These are phyloP conservation scores for Drosophila burlai DNA, from an alignment of 1,140 invertebrate species.

Conservation along the genomic window DNA sequence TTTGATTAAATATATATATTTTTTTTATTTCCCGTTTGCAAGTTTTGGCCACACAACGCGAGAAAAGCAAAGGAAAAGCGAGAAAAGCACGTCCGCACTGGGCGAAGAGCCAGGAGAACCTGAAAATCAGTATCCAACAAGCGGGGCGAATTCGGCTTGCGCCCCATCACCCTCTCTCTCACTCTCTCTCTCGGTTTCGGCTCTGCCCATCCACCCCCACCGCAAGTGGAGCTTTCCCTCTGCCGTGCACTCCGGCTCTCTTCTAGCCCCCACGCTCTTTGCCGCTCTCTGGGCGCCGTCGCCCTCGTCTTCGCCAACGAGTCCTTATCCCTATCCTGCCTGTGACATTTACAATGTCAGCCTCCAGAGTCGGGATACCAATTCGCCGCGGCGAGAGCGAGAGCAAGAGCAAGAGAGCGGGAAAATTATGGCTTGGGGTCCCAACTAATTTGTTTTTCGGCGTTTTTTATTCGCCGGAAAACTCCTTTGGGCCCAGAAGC, in stretches of 20 bases:
- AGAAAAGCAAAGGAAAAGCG: constrained; percentile 26
- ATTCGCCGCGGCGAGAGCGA: constrained; percentile 32
- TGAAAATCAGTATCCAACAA: constrained; percentile 74
- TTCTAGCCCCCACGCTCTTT: constrained; percentile 14
- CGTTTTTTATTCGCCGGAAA: constrained; percentile 30
- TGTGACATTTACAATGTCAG: constrained; percentile 77
- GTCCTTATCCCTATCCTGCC: constrained; percentile 29
- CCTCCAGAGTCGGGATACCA: constrained; percentile 21
- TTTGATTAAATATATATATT: background rate
- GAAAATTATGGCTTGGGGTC: constrained; percentile 10
- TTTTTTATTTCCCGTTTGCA: constrained; percentile 46
- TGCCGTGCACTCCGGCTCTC: constrained; percentile 12
- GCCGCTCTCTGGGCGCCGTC: constrained; percentile 59
- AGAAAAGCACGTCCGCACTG: constrained; percentile 78
- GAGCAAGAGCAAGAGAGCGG: constrained; percentile 2
- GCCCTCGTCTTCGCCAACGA: constrained; percentile 20
- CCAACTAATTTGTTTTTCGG: constrained; percentile 69
- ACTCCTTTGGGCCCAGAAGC: constrained; percentile 59
- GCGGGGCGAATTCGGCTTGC: constrained; percentile 34
- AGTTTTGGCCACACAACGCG: constrained; percentile 32
- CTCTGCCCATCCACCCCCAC: background rate
- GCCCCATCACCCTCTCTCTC: constrained; percentile 8
- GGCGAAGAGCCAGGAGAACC: constrained; percentile 77
- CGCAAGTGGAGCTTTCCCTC: constrained; percentile 6
- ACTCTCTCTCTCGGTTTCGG: background rate